Evolutionary conservation across 1,140 invertebrate genomes (phyloP), one percentile per base, ranked within the genome.

Genomic region (Drosophila tristis): DNA sequence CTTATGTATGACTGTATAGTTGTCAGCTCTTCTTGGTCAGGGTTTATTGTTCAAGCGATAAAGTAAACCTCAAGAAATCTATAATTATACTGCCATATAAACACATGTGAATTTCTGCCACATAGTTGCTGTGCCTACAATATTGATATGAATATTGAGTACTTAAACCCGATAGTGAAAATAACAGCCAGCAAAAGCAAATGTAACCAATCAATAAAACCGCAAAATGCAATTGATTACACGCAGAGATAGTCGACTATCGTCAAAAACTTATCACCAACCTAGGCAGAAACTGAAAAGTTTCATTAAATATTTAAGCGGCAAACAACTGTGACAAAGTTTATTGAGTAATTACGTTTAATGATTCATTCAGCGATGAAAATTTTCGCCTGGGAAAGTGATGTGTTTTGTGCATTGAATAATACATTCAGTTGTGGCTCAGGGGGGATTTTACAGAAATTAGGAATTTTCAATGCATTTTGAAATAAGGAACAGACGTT

Each of bases 321-420:
- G 6, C 13, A 50, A 6, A 35, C 13, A 26, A n/a, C 48, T 55
- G 26, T 16, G n/a, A 45, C 13, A 15, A 7, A 6, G 15, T 45
- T 35, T 29, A 50, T 62, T 45, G 50, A 70, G 56, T 66, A 74
- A 79, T 67, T 72, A 44, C 35, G 47, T n/a, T 20, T 68, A 73
- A 77, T 86, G 77, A 85, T 77, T 80, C 60, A 86, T 61, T 39
- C 9, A 23, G n/a, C 56, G 67, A 67, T 73, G 61, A 39, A 39
- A 39, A 39, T 11, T 2, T 20, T 42, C 25, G 13, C 42, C 13
- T 54, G 9, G 29, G 16, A 54, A 39, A 54, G 13, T 13, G 4
- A 39, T 39, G 9, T 39, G 35, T 13, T 35, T 11, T 39, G 35
- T 13, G 11, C 11, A 39, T 39, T 39, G 4, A 39, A 39, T 39